Evolutionary conservation across 2,113 vertebrate species (phyloP).

Genomic region (Recurvirostra avosetta): DNA sequence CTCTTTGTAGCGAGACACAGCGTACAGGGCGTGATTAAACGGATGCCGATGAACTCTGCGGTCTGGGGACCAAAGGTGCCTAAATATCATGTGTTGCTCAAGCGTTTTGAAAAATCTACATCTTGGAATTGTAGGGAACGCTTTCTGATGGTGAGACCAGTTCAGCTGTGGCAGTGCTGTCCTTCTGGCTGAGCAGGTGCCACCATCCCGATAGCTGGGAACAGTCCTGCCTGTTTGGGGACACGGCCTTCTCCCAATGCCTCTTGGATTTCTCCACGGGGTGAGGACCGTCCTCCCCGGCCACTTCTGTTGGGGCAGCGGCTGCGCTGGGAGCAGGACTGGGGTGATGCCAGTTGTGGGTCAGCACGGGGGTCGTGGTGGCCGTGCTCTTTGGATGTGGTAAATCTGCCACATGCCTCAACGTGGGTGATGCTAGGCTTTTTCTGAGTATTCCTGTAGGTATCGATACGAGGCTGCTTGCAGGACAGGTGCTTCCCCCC

Average conservation of each 20-base stretch:
- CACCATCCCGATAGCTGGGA: fast-evolving
- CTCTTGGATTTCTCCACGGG: neutral
- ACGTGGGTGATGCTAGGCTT: neutral
- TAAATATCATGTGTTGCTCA: neutral
- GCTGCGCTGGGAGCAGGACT: neutral
- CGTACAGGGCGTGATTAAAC: neutral
- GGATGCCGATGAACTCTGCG: neutral
- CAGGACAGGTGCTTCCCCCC: neutral
- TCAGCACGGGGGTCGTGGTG: neutral
- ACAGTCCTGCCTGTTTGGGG: fast-evolving
- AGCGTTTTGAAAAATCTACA: neutral
- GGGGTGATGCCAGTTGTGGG: neutral
- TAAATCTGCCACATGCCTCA: neutral
- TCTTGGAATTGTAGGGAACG: neutral
- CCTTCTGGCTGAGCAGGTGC: neutral
- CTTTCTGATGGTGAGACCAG: neutral
- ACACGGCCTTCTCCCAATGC: fast-evolving
- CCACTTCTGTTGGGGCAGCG: neutral
- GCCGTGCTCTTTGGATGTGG: neutral
- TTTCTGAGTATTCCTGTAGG: neutral
- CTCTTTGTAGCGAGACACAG: neutral
- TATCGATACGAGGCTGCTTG: neutral
- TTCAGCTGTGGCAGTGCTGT: neutral
- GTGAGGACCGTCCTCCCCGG: neutral
- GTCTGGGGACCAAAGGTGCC: neutral